Percentiles rank a stretch among this genome's conserved stretches.
phyloP scores from a whole-genome alignment of 1,140 invertebrate genomes.

The Trinorchestia longiramus region DNA sequence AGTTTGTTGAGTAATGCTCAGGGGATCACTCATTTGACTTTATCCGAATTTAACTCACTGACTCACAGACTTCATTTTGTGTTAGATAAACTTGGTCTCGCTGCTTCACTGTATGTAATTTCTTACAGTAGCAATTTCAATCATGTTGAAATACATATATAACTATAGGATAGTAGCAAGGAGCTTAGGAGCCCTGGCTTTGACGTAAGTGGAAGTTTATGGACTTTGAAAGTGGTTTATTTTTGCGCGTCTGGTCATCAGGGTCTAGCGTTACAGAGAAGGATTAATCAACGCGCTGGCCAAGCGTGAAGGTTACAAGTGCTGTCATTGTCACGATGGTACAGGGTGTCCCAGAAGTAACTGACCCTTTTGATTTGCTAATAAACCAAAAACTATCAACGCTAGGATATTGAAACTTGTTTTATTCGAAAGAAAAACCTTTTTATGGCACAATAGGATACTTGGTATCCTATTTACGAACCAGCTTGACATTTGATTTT shows the following conservation, averaged over 20 bases:
- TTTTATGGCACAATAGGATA: no score
- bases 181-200: background rate
- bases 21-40: background rate
- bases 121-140: background rate
- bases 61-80: background rate
- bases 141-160: background rate
- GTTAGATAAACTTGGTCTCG: background rate
- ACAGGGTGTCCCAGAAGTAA: no score
- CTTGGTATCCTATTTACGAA: no score
- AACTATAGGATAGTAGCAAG: background rate
- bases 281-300: background rate
- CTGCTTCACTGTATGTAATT: background rate
- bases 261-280: background rate
- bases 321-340: no score
- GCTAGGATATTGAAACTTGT: no score
- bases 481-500: no score
- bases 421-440: no score
- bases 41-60: background rate
- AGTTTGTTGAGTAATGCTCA: background rate
- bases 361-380: no score
- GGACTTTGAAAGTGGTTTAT: background rate
- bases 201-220: background rate
- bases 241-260: background rate
- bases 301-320: background rate
- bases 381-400: no score